phyloP scores from a whole-genome alignment of 1,140 invertebrate species.

The Hyles vespertilio region DNA sequence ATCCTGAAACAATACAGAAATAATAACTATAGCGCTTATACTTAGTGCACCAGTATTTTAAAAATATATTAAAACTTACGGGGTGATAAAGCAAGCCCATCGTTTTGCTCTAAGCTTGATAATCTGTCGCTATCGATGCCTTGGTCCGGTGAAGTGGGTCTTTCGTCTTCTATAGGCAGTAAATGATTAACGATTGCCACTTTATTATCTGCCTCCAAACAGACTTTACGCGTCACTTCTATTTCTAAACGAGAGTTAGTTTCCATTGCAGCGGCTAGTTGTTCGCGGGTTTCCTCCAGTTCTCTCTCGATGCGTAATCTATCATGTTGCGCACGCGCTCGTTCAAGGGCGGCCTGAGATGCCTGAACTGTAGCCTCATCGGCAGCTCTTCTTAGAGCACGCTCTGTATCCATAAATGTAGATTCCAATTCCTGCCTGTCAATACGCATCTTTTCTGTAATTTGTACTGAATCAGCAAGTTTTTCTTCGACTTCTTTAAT shows the following conservation, averaged over 20 bases:
- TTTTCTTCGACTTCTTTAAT: constrained; percentile 51
- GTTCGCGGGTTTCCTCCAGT: constrained; percentile 59
- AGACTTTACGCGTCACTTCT: constrained; percentile 49
- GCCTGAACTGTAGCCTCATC: constrained; percentile 71
- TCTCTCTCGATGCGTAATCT: constrained; percentile 62
- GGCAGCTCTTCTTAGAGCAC: constrained; percentile 54
- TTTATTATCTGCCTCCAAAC: constrained; percentile 44
- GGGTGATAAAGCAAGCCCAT: constrained; percentile 55
- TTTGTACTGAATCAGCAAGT: constrained; percentile 33
- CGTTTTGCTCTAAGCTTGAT: constrained; percentile 75
- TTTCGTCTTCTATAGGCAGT: constrained; percentile 52
- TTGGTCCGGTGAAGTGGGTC: constrained; percentile 75
- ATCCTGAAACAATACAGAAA: constrained; percentile 40
- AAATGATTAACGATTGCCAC: constrained; percentile 38
- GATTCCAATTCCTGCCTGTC: constrained; percentile 58
- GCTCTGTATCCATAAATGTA: constrained; percentile 57
- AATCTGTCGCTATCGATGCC: constrained; percentile 78
- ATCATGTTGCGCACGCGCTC: constrained; percentile 64
- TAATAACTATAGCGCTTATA: not conserved
- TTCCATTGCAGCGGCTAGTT: constrained; percentile 44
- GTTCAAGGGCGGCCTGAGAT: constrained; percentile 68
- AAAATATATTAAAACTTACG: constrained; percentile 40
- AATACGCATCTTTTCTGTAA: constrained; percentile 41
- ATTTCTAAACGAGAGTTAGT: constrained; percentile 52
- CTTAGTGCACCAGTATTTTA: not conserved